Percentiles rank a stretch among this genome's conserved stretches.
Evolutionary conservation across 2,113 vertebrate species (phyloP).

Genomic region (Ceuthmochares aereus): DNA sequence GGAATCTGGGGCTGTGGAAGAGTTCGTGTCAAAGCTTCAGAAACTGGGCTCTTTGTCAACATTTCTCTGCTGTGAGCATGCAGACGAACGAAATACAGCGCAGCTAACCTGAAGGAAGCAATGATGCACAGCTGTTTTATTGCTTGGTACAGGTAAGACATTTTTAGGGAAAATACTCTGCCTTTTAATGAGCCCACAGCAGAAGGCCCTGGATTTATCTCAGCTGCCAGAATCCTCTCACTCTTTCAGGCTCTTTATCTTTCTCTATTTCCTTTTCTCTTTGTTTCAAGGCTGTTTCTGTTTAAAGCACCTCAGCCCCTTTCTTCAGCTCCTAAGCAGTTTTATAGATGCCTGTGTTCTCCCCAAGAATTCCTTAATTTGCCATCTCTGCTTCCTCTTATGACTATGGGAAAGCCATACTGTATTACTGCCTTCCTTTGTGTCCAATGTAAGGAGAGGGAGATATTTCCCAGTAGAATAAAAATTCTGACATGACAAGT

Average conservation of each 20-base stretch:
- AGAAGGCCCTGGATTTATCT: slow-evolving; percentile 36
- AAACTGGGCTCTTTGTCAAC: not conserved
- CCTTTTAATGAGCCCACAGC: slow-evolving; percentile 31
- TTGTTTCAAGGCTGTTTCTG: not conserved
- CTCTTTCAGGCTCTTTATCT: slow-evolving; percentile 3
- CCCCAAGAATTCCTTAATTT: slow-evolving; percentile 10
- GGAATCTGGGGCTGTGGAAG: not conserved
- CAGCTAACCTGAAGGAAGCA: not conserved
- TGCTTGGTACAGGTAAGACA: slow-evolving; percentile 19
- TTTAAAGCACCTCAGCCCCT: not conserved
- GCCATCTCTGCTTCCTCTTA: not conserved
- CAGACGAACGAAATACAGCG: not conserved
- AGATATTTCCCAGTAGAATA: not conserved
- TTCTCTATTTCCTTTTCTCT: not conserved
- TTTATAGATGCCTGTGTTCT: not conserved
- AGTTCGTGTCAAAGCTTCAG: not conserved
- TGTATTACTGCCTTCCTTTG: not conserved
- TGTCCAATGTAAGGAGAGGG: not conserved
- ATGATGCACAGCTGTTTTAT: slow-evolving; percentile 35
- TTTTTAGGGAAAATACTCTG: slow-evolving; percentile 28
- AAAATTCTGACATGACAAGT: not conserved
- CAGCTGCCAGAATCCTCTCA: slow-evolving; percentile 5
- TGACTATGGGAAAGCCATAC: not conserved
- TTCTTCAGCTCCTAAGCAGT: not conserved
- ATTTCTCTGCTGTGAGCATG: not conserved